Conservation (phyloP, 1,140 invertebrate genomes). For the Pectinophora gossypiella region DNA sequence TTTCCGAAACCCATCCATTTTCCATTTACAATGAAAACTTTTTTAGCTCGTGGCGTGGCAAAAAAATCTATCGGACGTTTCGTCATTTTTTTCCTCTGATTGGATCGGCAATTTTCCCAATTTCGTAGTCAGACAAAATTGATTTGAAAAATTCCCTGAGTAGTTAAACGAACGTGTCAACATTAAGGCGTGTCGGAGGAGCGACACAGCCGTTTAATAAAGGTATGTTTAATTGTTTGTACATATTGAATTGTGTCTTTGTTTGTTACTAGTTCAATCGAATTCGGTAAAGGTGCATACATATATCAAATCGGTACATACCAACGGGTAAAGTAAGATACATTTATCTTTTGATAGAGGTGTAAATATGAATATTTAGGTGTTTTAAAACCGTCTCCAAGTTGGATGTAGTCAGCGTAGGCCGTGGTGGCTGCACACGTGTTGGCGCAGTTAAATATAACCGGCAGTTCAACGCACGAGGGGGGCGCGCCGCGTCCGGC, state of each 20-base stretch:
- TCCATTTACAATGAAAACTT: not conserved
- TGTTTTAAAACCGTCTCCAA: conserved; percentile 28
- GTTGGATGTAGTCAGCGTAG: conserved; percentile 22
- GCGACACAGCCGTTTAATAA: no score
- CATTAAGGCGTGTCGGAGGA: no score
- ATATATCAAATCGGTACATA: no score
- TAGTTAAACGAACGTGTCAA: not conserved
- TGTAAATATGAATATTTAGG: conserved; percentile 21
- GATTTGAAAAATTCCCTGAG: not conserved
- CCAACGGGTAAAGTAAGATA: no score
- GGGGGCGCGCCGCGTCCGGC: conserved; percentile 49
- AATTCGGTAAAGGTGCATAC: no score
- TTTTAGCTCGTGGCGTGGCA: not conserved
- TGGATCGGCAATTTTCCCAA: not conserved
- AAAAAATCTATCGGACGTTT: not conserved
- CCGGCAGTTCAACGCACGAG: conserved; percentile 63
- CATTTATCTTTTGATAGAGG: no score
- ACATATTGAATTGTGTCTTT: no score
- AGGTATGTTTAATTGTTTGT: no score
- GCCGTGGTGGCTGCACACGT: conserved; percentile 51
- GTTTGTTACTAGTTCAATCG: no score
- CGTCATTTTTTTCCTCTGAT: not conserved
- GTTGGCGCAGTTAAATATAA: conserved; percentile 71
- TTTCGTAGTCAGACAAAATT: not conserved
- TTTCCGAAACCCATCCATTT: not conserved